Evolutionary conservation across 2,113 vertebrate species (phyloP), one percentile per base, ranked within the genome.

Genomic region (Poicephalus gulielmi): DNA sequence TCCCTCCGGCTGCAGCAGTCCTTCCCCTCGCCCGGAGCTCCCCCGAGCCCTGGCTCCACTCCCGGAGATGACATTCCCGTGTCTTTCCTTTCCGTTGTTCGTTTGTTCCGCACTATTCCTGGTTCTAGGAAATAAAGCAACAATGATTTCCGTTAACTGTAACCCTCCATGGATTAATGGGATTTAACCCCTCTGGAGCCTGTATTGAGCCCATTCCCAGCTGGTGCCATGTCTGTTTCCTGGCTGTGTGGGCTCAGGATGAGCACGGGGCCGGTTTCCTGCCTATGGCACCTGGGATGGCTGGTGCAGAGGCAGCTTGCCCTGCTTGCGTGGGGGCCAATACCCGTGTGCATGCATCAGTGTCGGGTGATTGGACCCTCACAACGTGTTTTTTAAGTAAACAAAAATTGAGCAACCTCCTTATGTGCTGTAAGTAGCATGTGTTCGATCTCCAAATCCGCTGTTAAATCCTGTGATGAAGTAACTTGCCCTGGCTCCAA

Each of bases 391-490:
- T 83, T 68, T 86, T 53, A 74, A 74, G 13, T 84, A 5, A 15
- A n/a, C 33, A 53, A 37, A 46, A 73, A 82, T 71, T 41, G 28
- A 39, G 44, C 88, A 68, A 43, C 37, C 82, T 84, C 64, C 94
- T 84, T 91, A 39, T 96, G 96, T 97, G 95, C 96, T 95, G 85
- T 91, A 78, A 83, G 93, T 97, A 94, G 97, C 94, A 91, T 97
- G 97, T 90, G 87, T 94, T 83, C 74, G 70, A 20, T 57, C 86
- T 93, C 78, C 37, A 84, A 80, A 81, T 94, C 76, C 28, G 83
- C 73, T 96, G 88, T 96, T 84, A 94, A 92, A 93, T 80, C 83
- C 79, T 87, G 89, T 94, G 92, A 74, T 94, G 49, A 93, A 95
- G 70, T 89, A 75, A 69, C 1, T 62, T 81, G n/a, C 66, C 82